Conservation (phyloP, 2,113 vertebrate species). For the Dolichotis patagonum region DNA sequence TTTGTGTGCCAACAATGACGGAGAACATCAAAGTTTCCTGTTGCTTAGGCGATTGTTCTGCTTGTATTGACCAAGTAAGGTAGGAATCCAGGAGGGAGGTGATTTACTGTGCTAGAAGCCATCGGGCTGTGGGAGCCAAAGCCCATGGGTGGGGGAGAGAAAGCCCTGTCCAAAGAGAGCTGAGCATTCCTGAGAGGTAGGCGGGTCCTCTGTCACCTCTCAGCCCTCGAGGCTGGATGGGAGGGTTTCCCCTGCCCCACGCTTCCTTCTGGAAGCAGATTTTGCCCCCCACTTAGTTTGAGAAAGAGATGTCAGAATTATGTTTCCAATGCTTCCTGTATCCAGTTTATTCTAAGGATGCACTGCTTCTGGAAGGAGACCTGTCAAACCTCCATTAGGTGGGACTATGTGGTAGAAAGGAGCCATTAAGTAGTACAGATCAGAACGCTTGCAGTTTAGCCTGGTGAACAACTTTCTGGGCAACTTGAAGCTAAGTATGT, state of each 20-base stretch:
- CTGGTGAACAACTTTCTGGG: neutral
- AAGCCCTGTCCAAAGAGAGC: neutral
- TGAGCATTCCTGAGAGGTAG: neutral
- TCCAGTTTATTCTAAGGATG: neutral
- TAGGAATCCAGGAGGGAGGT: neutral
- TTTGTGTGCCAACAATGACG: conserved; percentile 77
- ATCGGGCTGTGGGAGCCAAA: neutral
- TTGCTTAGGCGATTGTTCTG: neutral
- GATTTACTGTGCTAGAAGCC: neutral
- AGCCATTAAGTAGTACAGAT: rapidly evolving
- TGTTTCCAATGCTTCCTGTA: neutral
- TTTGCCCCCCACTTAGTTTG: neutral
- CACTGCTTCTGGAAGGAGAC: neutral
- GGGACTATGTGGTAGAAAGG: rapidly evolving
- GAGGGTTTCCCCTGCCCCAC: neutral
- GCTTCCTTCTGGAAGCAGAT: neutral
- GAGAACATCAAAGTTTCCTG: neutral
- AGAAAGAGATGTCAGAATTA: neutral
- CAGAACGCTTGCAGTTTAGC: neutral
- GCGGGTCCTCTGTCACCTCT: neutral
- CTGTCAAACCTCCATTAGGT: rapidly evolving
- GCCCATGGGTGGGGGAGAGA: neutral
- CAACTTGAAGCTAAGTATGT: no score
- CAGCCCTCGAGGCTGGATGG: rapidly evolving
- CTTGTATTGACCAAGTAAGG: conserved; percentile 49